Evolutionary conservation across 2,797 vertebrate species (phyloP).

Genomic region (Hapalemur alaotrensis): DNA sequence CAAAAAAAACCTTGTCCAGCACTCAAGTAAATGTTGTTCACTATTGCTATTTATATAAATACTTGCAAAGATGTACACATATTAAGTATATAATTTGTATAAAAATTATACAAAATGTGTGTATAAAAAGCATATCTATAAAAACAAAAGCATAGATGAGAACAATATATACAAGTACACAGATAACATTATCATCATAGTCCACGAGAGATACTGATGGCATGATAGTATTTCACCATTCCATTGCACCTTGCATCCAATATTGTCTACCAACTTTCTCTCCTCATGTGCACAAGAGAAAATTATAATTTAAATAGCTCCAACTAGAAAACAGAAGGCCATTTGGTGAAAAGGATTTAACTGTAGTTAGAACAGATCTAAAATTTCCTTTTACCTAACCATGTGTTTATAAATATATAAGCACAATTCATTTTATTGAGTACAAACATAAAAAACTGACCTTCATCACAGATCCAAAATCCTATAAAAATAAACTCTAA

Average conservation of each 20-base stretch:
- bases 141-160: constrained; percentile 61
- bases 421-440: constrained; percentile 58
- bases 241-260: not conserved
- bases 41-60: constrained; percentile 25
- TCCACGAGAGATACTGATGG: not conserved
- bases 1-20: not conserved
- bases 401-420: constrained; percentile 54
- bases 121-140: constrained; percentile 55
- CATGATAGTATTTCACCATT: not conserved
- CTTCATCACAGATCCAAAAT: constrained; percentile 65
- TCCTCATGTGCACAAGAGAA: constrained; percentile 13
- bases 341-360: constrained; percentile 46
- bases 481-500: constrained; percentile 70
- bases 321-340: constrained; percentile 51
- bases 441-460: constrained; percentile 72
- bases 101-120: not conserved
- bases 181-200: constrained; percentile 26
- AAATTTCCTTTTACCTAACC: constrained; percentile 61
- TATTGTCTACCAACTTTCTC: constrained; percentile 8
- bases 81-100: constrained; percentile 44
- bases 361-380: constrained; percentile 39
- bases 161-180: constrained; percentile 56
- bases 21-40: constrained; percentile 44
- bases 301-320: constrained; percentile 43
- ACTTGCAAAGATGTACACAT: constrained; percentile 34